Evolutionary conservation across 1,140 invertebrate genomes (phyloP).

Genomic region (Dryas iulia): DNA sequence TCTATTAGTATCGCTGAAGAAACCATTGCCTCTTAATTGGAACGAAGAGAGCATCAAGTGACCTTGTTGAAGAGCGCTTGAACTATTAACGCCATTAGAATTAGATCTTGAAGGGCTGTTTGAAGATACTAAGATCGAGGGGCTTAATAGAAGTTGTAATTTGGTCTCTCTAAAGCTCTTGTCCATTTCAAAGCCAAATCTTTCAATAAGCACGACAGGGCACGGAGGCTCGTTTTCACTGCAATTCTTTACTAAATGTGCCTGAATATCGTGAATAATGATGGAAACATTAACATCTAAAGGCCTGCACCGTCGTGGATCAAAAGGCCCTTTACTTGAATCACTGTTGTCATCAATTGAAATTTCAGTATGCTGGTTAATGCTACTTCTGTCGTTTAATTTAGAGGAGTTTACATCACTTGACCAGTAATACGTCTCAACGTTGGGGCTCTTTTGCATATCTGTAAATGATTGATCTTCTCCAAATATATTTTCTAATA

Average conservation of each 20-base stretch:
- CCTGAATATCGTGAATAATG: conserved; percentile 97
- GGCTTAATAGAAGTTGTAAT: conserved; percentile 94
- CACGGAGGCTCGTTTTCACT: conserved; percentile 92
- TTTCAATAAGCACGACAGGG: conserved; percentile 93
- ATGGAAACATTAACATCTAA: conserved; percentile 95
- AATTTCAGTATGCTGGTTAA: conserved; percentile 79
- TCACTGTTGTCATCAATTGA: conserved; percentile 81
- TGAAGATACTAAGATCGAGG: conserved; percentile 90
- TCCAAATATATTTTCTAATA: conserved; percentile 98
- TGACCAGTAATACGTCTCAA: conserved; percentile 76
- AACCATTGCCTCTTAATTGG: conserved; percentile 96
- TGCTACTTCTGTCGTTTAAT: conserved; percentile 76
- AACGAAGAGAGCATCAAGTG: conserved; percentile 94
- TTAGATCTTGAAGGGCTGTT: conserved; percentile 85
- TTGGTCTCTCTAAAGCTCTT: conserved; percentile 95
- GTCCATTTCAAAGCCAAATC: conserved; percentile 98
- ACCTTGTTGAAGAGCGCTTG: conserved; percentile 87
- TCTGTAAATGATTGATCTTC: conserved; percentile 96
- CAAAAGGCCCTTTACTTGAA: conserved; percentile 83
- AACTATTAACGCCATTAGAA: conserved; percentile 76
- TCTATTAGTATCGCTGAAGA: conserved; percentile 96
- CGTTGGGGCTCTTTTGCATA: conserved; percentile 86
- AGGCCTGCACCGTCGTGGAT: conserved; percentile 92
- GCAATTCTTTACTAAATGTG: conserved; percentile 94
- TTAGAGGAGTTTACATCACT: conserved; percentile 76